These are phyloP conservation scores for Aspiorhynchus laticeps DNA, from an alignment of 2,113 vertebrate genomes.

Conservation along the genomic window DNA sequence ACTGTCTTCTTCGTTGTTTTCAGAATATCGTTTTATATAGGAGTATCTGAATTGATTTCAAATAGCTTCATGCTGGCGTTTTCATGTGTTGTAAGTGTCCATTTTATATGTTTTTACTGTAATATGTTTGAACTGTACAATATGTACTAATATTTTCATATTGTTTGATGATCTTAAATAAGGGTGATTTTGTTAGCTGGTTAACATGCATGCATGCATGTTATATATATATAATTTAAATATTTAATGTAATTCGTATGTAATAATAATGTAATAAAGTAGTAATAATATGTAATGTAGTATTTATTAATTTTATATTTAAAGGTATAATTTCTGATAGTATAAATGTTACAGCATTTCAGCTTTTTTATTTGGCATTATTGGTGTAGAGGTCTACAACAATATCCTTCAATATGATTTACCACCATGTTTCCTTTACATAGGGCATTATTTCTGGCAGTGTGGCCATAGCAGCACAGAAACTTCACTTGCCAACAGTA, in stretches of 20 bases:
- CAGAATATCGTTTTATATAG: neutral
- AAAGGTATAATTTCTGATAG: neutral
- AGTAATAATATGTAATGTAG: too few relatives aligned
- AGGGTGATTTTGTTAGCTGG: too few relatives aligned
- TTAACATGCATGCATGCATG: too few relatives aligned
- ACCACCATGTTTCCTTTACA: neutral
- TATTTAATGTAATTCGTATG: too few relatives aligned
- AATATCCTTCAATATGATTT: neutral
- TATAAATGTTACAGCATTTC: neutral
- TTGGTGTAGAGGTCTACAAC: neutral
- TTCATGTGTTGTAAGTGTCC: slow-evolving; percentile 64
- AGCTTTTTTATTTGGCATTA: neutral
- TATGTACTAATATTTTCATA: too few relatives aligned
- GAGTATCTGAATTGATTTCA: fast-evolving
- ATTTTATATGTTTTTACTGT: neutral
- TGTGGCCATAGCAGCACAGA: slow-evolving; percentile 70
- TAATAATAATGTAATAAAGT: too few relatives aligned
- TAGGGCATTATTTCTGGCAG: slow-evolving; percentile 70
- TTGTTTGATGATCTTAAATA: too few relatives aligned
- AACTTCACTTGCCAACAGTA: slow-evolving; percentile 71
- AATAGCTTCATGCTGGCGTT: neutral
- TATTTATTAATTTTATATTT: neutral
- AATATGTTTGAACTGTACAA: too few relatives aligned
- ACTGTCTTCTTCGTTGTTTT: slow-evolving; percentile 52
- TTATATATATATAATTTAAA: too few relatives aligned